Evolutionary conservation across 2,797 vertebrate genomes (phyloP), one percentile per base, ranked within the genome.

Genomic region (Helicolenus hilgendorfi): DNA sequence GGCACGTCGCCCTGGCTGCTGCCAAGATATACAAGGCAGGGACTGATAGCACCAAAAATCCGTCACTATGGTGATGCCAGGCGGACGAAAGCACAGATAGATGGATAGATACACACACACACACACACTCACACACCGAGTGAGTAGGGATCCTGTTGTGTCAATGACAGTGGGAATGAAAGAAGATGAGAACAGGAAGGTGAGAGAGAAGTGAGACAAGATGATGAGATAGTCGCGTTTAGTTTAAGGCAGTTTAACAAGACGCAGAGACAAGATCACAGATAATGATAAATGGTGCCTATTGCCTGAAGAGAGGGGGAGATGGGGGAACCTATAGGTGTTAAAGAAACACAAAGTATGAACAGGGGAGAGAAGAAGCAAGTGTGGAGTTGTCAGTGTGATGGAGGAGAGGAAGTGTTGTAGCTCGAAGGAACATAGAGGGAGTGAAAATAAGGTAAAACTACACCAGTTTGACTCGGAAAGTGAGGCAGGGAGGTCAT

Each of bases 51-150:
- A 90, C 88, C 36, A 91, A 94, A 64, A 92, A 92, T 81, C 89
- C 53, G 73, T 97, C 95, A 80, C 96, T 95, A 97, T 97, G 96
- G 96, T 93, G 94, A 97, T 90, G 84, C 77, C 79, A 88, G 90
- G 76, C 89, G 77, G 93, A 85, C 83, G 91, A 79, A 85, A 91
- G 87, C 82, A 73, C 73, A 83, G 70, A 89, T 79, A 86, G 85
- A 92, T 58, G 35, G 81, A 85, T 53, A 73, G 70, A 86, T 31
- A 62, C 81, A 77, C 79, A 77, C 79, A 78, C n/a, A 41, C 62
- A 64, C 53, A 77, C 69, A 62, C 38, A 33, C 29, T 65, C 59
- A 85, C 59, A 79, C 77, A 79, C 68, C 59, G 1, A 38, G 11
- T 58, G 76, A 88, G 81, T 65, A 29, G 79, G 73, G 53, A 86